Conservation (phyloP, 2,888 invertebrate species). For the Tricholauxania praeusta region DNA sequence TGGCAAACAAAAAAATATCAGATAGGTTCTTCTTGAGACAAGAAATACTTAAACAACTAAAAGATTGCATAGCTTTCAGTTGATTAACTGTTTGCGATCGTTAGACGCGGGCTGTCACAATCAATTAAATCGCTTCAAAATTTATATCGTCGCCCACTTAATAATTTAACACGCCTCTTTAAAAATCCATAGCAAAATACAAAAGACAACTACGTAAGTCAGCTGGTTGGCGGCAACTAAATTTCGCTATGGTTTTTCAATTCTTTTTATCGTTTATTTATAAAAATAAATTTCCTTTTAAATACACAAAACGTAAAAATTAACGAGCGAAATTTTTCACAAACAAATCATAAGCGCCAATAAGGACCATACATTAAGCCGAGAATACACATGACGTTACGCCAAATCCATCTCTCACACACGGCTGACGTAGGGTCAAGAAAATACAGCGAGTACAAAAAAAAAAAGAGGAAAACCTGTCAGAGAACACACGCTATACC, state of each 20-base stretch:
- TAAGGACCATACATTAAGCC: background rate
- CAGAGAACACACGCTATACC: background rate
- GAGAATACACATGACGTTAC: constrained; percentile 19
- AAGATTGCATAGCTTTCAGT: background rate
- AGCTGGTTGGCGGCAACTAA: constrained; percentile 9
- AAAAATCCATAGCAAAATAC: constrained; percentile 28
- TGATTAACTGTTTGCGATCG: background rate
- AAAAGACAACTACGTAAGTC: background rate
- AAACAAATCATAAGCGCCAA: constrained; percentile 53
- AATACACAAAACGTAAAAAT: constrained; percentile 43
- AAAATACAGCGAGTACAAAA: background rate
- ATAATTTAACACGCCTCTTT: constrained; percentile 55
- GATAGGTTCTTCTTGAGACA: constrained; percentile 33
- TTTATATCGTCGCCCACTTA: constrained; percentile 59
- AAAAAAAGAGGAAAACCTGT: constrained; percentile 21
- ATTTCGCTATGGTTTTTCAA: constrained; percentile 19
- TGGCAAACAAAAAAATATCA: constrained; percentile 27
- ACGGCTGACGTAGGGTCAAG: constrained; percentile 17
- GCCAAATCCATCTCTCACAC: constrained; percentile 9
- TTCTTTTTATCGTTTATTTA: constrained; percentile 49
- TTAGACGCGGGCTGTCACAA: constrained; percentile 40
- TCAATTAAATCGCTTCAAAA: constrained; percentile 47
- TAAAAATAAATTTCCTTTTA: constrained; percentile 59
- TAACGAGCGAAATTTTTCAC: constrained; percentile 50
- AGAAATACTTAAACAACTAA: constrained; percentile 31